Evolutionary conservation across 1,140 invertebrate species (phyloP).

Genomic region (Leucophenga varia): DNA sequence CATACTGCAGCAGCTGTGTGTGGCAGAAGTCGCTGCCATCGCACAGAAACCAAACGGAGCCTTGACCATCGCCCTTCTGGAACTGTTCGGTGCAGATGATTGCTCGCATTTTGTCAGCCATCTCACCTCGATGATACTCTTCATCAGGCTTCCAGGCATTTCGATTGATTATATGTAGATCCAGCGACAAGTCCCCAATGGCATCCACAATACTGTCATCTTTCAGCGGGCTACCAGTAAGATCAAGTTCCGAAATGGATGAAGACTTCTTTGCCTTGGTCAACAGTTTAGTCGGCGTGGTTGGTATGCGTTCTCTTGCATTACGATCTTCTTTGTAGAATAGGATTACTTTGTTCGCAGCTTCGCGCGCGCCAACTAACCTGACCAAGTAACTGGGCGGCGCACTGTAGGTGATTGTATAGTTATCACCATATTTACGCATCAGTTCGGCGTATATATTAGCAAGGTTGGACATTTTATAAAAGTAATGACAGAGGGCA

Average conservation of each 20-base stretch:
- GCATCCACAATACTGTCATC: constrained; percentile 45
- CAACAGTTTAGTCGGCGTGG: constrained; percentile 26
- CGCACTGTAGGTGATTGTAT: constrained; percentile 35
- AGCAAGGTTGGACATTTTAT: constrained; percentile 35
- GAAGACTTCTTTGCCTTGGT: constrained; percentile 7
- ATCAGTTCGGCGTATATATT: constrained; percentile 40
- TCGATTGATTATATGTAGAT: constrained; percentile 20
- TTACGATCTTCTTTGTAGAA: constrained; percentile 39
- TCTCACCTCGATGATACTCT: constrained; percentile 37
- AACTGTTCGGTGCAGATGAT: constrained; percentile 34
- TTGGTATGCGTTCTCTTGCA: background rate
- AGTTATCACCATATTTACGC: constrained; percentile 34
- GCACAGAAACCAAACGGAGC: constrained; percentile 48
- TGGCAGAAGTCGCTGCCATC: constrained; percentile 31
- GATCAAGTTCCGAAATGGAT: constrained; percentile 22
- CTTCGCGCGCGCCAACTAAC: constrained; percentile 26
- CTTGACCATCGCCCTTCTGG: constrained; percentile 25
- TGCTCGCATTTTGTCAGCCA: constrained; percentile 25
- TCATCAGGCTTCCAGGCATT: constrained; percentile 47
- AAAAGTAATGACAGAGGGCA: too few species aligned
- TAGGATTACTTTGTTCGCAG: constrained; percentile 32
- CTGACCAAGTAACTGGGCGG: constrained; percentile 33
- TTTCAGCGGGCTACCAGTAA: constrained; percentile 50
- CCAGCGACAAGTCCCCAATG: constrained; percentile 37
- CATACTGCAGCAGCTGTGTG: constrained; percentile 37